phyloP scores from a whole-genome alignment of 1,140 invertebrate genomes.

The Pissodes strobi region DNA sequence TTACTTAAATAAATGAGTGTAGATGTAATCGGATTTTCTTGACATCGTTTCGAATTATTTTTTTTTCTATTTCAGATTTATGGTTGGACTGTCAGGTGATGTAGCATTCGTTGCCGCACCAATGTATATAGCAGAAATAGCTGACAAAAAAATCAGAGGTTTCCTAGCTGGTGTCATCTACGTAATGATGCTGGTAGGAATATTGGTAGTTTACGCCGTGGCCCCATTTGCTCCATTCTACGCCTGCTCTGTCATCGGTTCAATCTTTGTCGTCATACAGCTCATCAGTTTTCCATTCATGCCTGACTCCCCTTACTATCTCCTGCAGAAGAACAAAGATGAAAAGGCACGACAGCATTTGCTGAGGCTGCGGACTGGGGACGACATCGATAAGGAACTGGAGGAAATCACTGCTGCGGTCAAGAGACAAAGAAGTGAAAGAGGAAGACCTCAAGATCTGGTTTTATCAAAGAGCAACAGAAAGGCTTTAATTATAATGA shows the following conservation, averaged over 20 bases:
- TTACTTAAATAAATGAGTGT: no score
- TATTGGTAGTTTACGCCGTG: constrained; percentile 44
- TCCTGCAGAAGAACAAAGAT: constrained; percentile 48
- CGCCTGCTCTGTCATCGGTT: constrained; percentile 44
- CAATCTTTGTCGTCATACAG: constrained; percentile 39
- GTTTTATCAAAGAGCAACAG: constrained; percentile 42
- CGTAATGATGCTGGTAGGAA: constrained; percentile 48
- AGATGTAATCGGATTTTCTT: no score
- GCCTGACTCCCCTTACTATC: constrained; percentile 49
- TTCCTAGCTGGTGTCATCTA: constrained; percentile 46
- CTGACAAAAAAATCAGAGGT: constrained; percentile 49
- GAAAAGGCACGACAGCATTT: constrained; percentile 60
- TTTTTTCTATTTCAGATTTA: constrained; percentile 51
- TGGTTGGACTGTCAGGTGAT: constrained; percentile 48
- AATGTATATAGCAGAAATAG: constrained; percentile 53
- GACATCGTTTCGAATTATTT: no score
- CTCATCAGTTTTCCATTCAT: constrained; percentile 47
- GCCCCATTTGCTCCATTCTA: constrained; percentile 44
- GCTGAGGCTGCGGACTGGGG: constrained; percentile 57
- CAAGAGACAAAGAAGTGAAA: constrained; percentile 44
- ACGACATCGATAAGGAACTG: constrained; percentile 55
- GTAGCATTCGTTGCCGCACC: constrained; percentile 50
- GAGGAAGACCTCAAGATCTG: constrained; percentile 46
- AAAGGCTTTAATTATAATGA: constrained; percentile 48
- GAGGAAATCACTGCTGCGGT: constrained; percentile 54